These are phyloP conservation scores for Caenorhabditis imperialis DNA, from an alignment of 2,888 invertebrate genomes.

Conservation along the genomic window DNA sequence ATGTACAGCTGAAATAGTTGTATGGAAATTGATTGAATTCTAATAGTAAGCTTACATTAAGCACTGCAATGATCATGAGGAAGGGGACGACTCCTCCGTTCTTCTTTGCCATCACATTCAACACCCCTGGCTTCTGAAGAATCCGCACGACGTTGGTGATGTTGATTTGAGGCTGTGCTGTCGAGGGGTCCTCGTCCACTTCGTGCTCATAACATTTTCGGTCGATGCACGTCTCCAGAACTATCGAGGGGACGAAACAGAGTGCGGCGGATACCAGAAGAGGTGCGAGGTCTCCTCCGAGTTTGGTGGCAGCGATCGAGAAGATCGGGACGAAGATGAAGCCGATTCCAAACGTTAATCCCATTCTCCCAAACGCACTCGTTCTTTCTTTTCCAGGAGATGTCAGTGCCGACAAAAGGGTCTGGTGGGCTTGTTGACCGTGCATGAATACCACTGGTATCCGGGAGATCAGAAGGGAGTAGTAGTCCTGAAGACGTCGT, in stretches of 20 bases:
- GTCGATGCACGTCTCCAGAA: conserved; percentile 56
- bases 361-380: conserved; percentile 70
- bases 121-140: conserved; percentile 58
- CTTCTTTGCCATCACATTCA: conserved; percentile 66
- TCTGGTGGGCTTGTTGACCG: conserved; percentile 72
- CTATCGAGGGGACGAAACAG: conserved; percentile 48
- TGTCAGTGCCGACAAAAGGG: conserved; percentile 69
- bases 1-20: conserved; percentile 65
- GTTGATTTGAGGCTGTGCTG: conserved; percentile 25
- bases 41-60: conserved; percentile 66
- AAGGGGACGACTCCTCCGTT: conserved; percentile 64
- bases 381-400: conserved; percentile 71
- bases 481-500: conserved; percentile 59
- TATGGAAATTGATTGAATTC: no score
- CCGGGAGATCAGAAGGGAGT: conserved; percentile 60
- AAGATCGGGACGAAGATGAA: conserved; percentile 47
- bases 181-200: conserved; percentile 21
- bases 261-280: conserved; percentile 53
- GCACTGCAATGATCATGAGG: conserved; percentile 59
- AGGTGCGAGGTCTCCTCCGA: conserved; percentile 43
- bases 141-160: conserved; percentile 55
- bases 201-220: conserved; percentile 55
- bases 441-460: conserved; percentile 70
- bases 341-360: conserved; percentile 67
- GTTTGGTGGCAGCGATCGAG: conserved; percentile 45